Base-by-base conservation (phyloP, 2,797 vertebrate species). In the Prunella strophiata region DNA sequence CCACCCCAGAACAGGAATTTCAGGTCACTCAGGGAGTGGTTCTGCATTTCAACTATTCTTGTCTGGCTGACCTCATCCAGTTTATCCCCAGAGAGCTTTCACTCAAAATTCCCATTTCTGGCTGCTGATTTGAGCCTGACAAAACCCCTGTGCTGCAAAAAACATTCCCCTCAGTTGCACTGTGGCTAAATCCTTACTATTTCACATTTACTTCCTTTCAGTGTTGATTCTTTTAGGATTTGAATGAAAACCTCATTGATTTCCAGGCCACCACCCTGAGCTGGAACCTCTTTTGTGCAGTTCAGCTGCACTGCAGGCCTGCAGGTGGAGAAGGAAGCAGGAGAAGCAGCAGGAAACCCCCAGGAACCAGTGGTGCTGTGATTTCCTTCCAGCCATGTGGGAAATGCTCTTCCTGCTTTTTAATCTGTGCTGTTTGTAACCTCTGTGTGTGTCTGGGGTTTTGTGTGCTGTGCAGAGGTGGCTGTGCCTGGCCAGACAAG, bases 221-320 rank as follows among this genome's bases (percentile, higher is more conserved):
- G 1, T n/a, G 23, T 52, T 79, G 77, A 20, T 82, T 83, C 57
- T 77, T 92, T 71, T 34, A 97, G 97, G 93, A 72, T 97, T 96
- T 94, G 84, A 88, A 65, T 13, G 9, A 91, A 93, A 97, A 12
- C 91, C 85, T 87, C 96, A 79, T 4, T 88, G 95, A 89, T 98
- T 97, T 83, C 97, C 67, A 13, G 95, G 94, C 78, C 97, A 97
- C 81, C 96, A 97, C 40, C 90, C 96, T 32, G 97, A 97, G 73
- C n/a, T 98, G 89, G 94, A 95, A 36, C 72, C 78, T 51, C 78
- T 93, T 91, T 77, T 7, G 3, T 81, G 85, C 87, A 97, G 95
- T 87, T 54, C 87, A 74, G 61, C 82, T 96, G 85, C 18, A 93
- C 86, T 97, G 94, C 58, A 82, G 77, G 59, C 59, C 91, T 75